Evolutionary conservation across 2,888 invertebrate species (phyloP), one percentile per base, ranked within the genome.

Genomic region (Anorthoa munda): DNA sequence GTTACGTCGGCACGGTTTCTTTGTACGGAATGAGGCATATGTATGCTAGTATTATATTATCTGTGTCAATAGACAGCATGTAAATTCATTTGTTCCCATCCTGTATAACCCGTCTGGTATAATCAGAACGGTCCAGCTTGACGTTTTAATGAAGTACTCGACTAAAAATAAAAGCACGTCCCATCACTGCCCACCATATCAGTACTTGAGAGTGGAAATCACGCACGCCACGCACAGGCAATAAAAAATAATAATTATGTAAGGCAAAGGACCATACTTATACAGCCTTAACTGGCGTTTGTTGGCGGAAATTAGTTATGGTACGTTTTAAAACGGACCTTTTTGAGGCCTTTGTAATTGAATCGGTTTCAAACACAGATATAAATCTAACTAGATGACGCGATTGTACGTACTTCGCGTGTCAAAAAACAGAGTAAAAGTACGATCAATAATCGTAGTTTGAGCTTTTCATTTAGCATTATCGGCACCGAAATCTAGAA

Each of bases 181-280:
- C 64, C 87, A 79, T 75, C 87, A 87, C 85, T 87, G 87, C 74
- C 72, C 73, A 72, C 81, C 79, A 72, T 79, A 83, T 82, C 78
- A 72, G 82, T 72, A 66, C 81, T 85, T 50, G 72, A 80, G 81
- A 81, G 81, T 86, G 71, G 75, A 86, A 86, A 86, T 87, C 86
- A 87, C 86, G 87, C 79, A 50, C 83, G 15, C 83, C 81, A 87
- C 80, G 87, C 83, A 81, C 81, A 51, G 58, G 79, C 77, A 81
- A 84, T 86, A 87, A 87, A 87, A 83, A 86, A 86, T 71, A 71
- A 84, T 86, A 87, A 87, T 87, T 84, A 84, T 86, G 80, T 86
- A 80, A 84, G 65, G 83, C 79, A 81, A 84, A 73, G 81, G 75
- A 78, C 70, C 73, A 69, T 71, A 83, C 71, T 71, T 80, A 75